These are phyloP conservation scores for Trichomycterus rosablanca DNA, from an alignment of 2,113 vertebrate genomes.

Conservation along the genomic window DNA sequence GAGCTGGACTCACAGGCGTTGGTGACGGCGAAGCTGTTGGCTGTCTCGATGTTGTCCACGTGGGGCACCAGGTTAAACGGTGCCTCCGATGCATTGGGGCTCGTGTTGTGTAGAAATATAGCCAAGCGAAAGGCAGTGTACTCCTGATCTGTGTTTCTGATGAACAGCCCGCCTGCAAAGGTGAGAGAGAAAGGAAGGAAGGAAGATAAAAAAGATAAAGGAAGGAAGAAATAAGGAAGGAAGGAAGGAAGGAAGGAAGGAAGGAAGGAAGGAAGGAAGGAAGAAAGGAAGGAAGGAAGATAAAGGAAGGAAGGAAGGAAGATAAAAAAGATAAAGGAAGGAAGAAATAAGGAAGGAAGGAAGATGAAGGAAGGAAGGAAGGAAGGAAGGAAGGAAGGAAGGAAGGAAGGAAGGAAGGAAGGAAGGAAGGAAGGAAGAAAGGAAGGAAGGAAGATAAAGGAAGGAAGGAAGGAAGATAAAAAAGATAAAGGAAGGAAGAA, in stretches of 20 bases:
- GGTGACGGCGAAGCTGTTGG: conserved; percentile 98
- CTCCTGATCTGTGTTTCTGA: conserved; percentile 99
- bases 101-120: conserved; percentile 99
- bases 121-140: conserved; percentile 97
- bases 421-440: too few species aligned
- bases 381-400: conserved; percentile 19
- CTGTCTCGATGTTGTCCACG: conserved; percentile 98
- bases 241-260: conserved; percentile 3
- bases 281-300: conserved; percentile 19
- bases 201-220: conserved; percentile 25
- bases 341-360: conserved; percentile 7
- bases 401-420: conserved; percentile 9
- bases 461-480: too few species aligned
- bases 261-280: conserved; percentile 22
- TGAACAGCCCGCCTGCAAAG: conserved; percentile 92
- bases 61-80: conserved; percentile 99
- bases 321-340: conserved; percentile 12
- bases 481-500: conserved; percentile 12
- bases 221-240: background rate
- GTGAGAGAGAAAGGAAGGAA: conserved; percentile 33
- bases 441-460: conserved; percentile 22
- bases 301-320: conserved; percentile 21
- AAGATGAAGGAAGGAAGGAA: conserved; percentile 26
- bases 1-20: conserved; percentile 91
- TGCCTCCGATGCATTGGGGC: conserved; percentile 95